These are phyloP conservation scores for Cathartes aura DNA, from an alignment of 2,113 vertebrate genomes.

Conservation along the genomic window DNA sequence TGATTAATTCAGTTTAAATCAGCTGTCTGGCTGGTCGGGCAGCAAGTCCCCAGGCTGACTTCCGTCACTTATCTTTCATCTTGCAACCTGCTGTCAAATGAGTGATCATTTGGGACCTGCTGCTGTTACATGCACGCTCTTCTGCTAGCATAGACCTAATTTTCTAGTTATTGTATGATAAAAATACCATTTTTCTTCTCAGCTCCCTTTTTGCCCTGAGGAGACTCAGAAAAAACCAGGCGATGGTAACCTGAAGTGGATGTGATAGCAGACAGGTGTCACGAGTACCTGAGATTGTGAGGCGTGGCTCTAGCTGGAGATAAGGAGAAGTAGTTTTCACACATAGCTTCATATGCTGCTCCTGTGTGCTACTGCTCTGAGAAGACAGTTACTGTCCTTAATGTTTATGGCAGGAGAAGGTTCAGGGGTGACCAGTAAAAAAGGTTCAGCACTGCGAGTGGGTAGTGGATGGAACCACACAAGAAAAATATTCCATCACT, in stretches of 20 bases:
- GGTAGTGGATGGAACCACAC: accelerated
- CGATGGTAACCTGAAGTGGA: not conserved
- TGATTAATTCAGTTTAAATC: not conserved
- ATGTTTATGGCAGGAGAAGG: not conserved
- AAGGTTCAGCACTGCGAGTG: not conserved
- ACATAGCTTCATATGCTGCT: not conserved
- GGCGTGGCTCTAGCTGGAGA: not conserved
- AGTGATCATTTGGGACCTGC: not conserved
- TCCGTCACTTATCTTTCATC: not conserved
- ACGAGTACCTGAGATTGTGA: not conserved
- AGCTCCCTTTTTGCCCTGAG: not conserved
- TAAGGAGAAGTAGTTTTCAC: not conserved
- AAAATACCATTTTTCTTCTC: not conserved
- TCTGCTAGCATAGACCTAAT: not conserved
- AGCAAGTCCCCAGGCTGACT: not conserved
- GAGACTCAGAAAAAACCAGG: not conserved
- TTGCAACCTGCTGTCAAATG: not conserved
- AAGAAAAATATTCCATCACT: not conserved
- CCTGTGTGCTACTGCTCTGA: not conserved
- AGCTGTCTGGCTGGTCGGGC: not conserved
- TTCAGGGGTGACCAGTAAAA: not conserved
- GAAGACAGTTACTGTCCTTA: not conserved
- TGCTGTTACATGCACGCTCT: not conserved
- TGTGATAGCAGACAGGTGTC: not conserved
- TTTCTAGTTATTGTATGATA: not conserved